Base-by-base conservation (phyloP, 2,888 invertebrate genomes). In the Sycophila texana region DNA sequence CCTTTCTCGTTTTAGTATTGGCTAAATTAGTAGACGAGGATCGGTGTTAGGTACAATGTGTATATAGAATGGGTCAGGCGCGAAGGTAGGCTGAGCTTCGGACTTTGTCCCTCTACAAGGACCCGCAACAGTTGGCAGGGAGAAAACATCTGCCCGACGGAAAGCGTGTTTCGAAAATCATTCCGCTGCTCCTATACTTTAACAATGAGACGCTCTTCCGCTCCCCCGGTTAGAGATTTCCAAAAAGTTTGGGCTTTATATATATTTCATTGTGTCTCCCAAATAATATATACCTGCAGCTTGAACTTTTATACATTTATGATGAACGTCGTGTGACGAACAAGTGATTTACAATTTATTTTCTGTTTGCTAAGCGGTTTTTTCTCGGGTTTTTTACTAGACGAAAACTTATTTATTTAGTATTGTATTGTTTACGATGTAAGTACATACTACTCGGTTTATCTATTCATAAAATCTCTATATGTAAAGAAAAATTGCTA, bases 131-230 rank as follows among this genome's bases (percentile, higher is more conserved):
- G 89, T 89, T 89, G 88, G 88, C 86, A 86, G 85, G 84, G 86
- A 87, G 85, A 85, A 88, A 89, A 89, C 89, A 89, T 89, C 89
- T 89, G 88, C 86, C 86, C 87, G 84, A 87, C 83, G 83, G 79
- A 78, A 83, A 87, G 87, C 88, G 86, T 88, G 86, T 87, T 20
- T 66, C 39, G 39, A 16, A 53, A 86, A 39, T n/a, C 84, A 86
- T 82, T 82, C 82, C 60, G 58, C 60, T 30, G 26, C 49, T 26
- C 16, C 18, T 1, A 26, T 26, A 5, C n/a, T 47, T 68, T 51
- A n/a, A n/a, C 39, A 39, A 39, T 39, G 5, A 39, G 39, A 39
- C 58, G 18, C 12, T 13, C 39, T 4, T 16, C 30, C 39, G n/a
- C 51, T 73, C n/a, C 18, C 4, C 1, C 26, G 30, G 14, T 4